Conservation (phyloP, 2,797 vertebrate genomes). For the Gallirallus australis region DNA sequence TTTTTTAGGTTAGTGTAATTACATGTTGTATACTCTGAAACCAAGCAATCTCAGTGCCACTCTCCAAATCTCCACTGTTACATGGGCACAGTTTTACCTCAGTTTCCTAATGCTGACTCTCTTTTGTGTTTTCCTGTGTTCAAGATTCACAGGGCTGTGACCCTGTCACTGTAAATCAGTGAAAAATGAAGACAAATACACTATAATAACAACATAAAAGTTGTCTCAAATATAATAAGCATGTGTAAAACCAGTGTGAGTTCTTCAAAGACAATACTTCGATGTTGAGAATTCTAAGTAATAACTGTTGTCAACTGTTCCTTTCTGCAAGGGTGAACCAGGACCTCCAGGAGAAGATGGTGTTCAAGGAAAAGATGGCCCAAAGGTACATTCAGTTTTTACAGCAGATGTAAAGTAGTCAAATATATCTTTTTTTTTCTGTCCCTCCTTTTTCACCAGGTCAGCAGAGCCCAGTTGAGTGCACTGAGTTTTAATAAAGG, state of each 20-base stretch:
- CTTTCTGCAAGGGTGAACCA: constrained; percentile 84
- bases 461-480: not conserved
- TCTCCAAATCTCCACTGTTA: not conserved
- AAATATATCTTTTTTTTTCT: not conserved
- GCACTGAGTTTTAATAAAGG: not conserved
- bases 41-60: not conserved
- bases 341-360: constrained; percentile 93
- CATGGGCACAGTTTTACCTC: not conserved
- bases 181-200: not conserved
- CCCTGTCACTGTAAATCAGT: not conserved
- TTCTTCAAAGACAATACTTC: not conserved
- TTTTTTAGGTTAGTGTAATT: not conserved
- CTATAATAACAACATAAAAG: not conserved
- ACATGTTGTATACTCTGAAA: not conserved
- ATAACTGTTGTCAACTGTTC: constrained; percentile 26
- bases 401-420: not conserved
- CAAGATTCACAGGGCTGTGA: not conserved
- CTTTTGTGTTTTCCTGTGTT: not conserved
- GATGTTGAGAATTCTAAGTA: not conserved
- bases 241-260: not conserved
- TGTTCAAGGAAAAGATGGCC: constrained; percentile 92
- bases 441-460: not conserved
- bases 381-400: constrained; percentile 84
- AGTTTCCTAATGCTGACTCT: not conserved
- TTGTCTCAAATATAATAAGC: not conserved